Base-by-base conservation (phyloP, 2,888 invertebrate genomes). In the Ephialtes manifestator region DNA sequence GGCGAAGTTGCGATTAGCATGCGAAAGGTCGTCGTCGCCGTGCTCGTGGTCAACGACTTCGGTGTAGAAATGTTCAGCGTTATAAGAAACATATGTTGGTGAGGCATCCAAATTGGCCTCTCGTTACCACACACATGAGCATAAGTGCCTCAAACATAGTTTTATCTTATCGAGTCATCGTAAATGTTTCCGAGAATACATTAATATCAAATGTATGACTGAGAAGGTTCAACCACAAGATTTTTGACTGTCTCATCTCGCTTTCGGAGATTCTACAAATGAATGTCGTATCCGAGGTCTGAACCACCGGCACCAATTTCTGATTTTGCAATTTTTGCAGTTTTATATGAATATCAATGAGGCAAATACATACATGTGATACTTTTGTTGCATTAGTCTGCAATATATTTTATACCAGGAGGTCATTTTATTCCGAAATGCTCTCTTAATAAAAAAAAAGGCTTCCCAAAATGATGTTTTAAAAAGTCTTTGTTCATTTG, bases 1-100 rank as follows among this genome's bases (percentile, higher is more conserved):
- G 78, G 67, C 74, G 71, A 78, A 81, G 20, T 81, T 55, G 70
- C 75, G 74, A 85, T 78, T 81, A 81, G 74, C 78, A 85, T 85
- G 84, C 74, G 60, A 78, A 84, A 85, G 83, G 72, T 77, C 83
- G 67, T 71, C 79, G 70, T 48, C 43, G 53, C 68, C 46, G 24
- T 24, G 24, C 24, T 24, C 24, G 68, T 60, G 63, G 70, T 65
- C 39, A 48, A 60, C 72, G 43, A 46, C 58, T 72, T 60, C 48
- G 81, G 20, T 58, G 58, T 58, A 60, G 55, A 68, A 67, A 68
- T 51, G 43, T 77, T 67, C 72, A 60, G 67, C 71, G 51, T 43
- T 78, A 63, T 46, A 55, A 60, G 60, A 81, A 84, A 68, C 55
- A 35, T 43, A 70, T 81, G 81, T 74, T 81, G 78, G 48, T 65